Base-by-base conservation (phyloP, 1,140 invertebrate genomes). In the Drosophila repleta region DNA sequence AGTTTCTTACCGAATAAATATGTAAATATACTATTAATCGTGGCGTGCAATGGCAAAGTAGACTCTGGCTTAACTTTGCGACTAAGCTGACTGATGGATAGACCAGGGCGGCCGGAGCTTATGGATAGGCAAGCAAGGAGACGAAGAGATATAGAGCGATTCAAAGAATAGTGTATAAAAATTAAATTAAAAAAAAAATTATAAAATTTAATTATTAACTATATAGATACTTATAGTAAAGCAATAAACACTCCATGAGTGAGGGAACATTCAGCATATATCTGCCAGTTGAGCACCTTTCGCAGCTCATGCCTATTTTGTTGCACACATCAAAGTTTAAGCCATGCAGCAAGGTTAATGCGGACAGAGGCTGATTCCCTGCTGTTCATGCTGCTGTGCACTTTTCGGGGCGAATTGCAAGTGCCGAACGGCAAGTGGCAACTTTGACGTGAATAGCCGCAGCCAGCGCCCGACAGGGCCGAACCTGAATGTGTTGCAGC, bases 361-460 rank as follows among this genome's bases (percentile, higher is more conserved):
- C 51, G 8, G 11, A 4, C 2, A n/a, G 11, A 32, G 29, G 10
- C 20, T 4, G 4, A n/a, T 21, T n/a, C 11, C 45, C 20, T 10
- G n/a, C 20, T 21, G 18, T 39, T 52, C 18, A 60, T 13, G 51
- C 41, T 66, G 26, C 43, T 49, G 62, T 87, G 69, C 68, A 71
- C 67, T 70, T 64, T 64, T 41, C 32, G 37, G 11, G 18, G 13
- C 24, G 45, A 21, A 24, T 20, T 4, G 45, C 10, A 21, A 43
- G 39, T 24, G 48, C 15, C 39, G n/a, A 37, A 7, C 52, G 46
- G 37, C 52, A 66, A 71, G 69, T 72, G 62, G 69, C 53, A 72
- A 60, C 55, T 65, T 66, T 66, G 62, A 51, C 55, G n/a, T 53
- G 35, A 73, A 57, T 49, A 68, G 64, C 56, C 6, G 21, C 43